Evolutionary conservation across 2,113 vertebrate species (phyloP).

Genomic region (Nibea coibor): DNA sequence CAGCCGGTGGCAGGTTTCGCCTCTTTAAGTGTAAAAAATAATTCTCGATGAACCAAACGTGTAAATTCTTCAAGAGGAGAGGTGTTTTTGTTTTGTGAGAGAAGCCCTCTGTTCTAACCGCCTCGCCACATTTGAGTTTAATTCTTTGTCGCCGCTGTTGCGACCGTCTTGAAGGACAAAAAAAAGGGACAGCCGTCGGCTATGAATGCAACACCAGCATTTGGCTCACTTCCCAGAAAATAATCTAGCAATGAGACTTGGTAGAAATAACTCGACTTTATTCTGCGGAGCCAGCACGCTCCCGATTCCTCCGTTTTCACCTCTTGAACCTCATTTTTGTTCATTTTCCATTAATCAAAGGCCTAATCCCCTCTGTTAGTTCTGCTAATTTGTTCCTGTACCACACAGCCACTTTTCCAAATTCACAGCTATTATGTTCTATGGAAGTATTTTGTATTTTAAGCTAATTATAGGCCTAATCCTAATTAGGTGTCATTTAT

Average conservation of each 20-base stretch:
- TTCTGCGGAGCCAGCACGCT: constrained; percentile 3
- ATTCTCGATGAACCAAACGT: background rate
- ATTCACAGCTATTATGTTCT: constrained; percentile 38
- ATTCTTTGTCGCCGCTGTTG: constrained; percentile 9
- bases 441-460: constrained; percentile 42
- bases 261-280: constrained; percentile 41
- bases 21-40: background rate
- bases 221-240: constrained; percentile 66
- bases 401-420: constrained; percentile 50
- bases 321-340: constrained; percentile 55
- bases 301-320: constrained; percentile 22
- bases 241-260: constrained; percentile 50
- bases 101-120: background rate
- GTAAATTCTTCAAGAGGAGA: background rate
- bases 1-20: background rate
- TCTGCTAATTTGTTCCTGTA: constrained; percentile 54
- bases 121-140: background rate
- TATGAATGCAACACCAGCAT: constrained; percentile 22
- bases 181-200: constrained; percentile 8
- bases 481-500: constrained; percentile 59
- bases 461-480: constrained; percentile 61
- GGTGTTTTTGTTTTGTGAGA: background rate
- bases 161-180: constrained; percentile 48
- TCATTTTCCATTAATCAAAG: constrained; percentile 62
- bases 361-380: constrained; percentile 60